phyloP scores from a whole-genome alignment of 2,797 vertebrate species.

The Orientallactaga sibirica region DNA sequence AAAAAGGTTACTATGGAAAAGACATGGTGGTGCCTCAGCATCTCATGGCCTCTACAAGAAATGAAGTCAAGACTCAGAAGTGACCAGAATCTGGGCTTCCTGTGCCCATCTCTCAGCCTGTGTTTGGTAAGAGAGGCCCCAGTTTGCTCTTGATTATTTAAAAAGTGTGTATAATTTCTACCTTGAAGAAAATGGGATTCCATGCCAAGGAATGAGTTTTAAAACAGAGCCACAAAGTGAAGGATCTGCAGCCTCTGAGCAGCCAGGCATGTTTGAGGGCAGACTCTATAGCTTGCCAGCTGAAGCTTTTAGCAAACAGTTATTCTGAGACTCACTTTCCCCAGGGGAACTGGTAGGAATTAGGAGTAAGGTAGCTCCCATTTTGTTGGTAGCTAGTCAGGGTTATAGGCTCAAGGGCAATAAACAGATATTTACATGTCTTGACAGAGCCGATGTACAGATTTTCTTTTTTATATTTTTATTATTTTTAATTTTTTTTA shows the following conservation, averaged over 20 bases:
- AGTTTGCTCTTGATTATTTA: neutral
- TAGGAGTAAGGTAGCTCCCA: too few relatives aligned
- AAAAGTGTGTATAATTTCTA: neutral
- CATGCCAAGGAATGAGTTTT: neutral
- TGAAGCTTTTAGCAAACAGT: conserved; percentile 24
- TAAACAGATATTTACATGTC: too few relatives aligned
- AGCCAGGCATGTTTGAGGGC: neutral
- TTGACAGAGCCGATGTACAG: too few relatives aligned
- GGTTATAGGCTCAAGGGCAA: too few relatives aligned
- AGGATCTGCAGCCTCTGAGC: neutral
- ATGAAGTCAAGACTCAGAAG: neutral
- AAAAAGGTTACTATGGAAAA: too few relatives aligned
- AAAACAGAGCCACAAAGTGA: neutral
- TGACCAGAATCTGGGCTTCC: neutral
- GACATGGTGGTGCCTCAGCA: neutral
- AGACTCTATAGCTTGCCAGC: neutral
- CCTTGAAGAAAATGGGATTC: neutral
- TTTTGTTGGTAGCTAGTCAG: too few relatives aligned
- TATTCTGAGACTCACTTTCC: neutral
- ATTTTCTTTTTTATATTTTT: too few relatives aligned
- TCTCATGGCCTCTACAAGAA: neutral
- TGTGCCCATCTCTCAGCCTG: neutral
- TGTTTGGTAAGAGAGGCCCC: neutral
- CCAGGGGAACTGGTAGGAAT: neutral
- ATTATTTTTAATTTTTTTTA: too few relatives aligned